These are phyloP conservation scores for Pocillopora verrucosa DNA, from an alignment of 64 coral and sea anemone species.

Conservation along the genomic window DNA sequence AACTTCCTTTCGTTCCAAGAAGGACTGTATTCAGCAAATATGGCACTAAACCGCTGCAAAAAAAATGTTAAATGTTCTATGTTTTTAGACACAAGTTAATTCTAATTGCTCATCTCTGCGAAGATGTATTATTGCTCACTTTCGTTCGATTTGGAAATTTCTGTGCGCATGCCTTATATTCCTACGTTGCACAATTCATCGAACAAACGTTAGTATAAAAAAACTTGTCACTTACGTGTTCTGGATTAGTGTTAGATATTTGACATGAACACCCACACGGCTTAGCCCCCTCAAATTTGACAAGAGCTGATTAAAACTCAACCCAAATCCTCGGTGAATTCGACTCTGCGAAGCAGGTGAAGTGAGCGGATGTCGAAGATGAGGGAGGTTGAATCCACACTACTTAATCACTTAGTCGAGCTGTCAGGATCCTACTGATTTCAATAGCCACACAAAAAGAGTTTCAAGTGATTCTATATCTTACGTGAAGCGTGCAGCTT, in stretches of 20 bases:
- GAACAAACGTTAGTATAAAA: neutral
- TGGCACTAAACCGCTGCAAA: no score
- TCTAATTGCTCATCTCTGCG: no score
- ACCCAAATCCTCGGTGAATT: slow-evolving; percentile 24
- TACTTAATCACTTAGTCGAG: slow-evolving; percentile 7
- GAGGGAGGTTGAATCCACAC: neutral
- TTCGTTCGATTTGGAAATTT: neutral
- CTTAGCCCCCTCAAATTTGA: neutral
- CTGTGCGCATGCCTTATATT: no score
- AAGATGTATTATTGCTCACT: no score
- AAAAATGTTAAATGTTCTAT: no score
- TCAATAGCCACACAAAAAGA: slow-evolving; percentile 8
- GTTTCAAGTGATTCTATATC: neutral
- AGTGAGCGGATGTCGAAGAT: slow-evolving; percentile 12
- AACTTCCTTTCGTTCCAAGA: no score
- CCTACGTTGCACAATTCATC: no score
- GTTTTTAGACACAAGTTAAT: no score
- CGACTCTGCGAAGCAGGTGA: neutral
- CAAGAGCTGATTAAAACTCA: neutral
- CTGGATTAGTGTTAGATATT: neutral
- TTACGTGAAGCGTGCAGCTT: neutral
- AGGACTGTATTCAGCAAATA: no score
- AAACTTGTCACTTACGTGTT: neutral
- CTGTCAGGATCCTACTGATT: slow-evolving; percentile 10
- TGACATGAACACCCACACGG: neutral